phyloP scores from a whole-genome alignment of 2,797 vertebrate species.

The Tympanoctomys barrerae region DNA sequence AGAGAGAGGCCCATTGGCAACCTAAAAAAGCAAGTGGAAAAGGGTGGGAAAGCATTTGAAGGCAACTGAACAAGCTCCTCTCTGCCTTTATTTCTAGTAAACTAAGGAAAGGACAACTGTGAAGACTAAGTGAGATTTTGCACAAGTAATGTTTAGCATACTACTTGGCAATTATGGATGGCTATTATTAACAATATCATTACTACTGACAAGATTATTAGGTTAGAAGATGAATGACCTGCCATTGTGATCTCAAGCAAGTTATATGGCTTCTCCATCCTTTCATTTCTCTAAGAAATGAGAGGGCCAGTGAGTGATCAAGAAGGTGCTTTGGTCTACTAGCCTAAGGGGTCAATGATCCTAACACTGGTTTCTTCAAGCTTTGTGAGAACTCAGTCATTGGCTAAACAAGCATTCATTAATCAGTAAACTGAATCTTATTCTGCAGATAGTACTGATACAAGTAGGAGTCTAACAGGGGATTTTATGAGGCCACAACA shows the following conservation, averaged over 20 bases:
- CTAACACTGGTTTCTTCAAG: conserved; percentile 23
- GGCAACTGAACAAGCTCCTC: background rate
- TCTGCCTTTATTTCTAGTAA: conserved; percentile 9
- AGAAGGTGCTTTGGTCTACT: background rate
- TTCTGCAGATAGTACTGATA: background rate
- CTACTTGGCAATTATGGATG: background rate
- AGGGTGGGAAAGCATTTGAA: background rate
- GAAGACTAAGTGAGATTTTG: background rate
- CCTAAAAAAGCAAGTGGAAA: conserved; percentile 33
- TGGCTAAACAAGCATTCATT: background rate
- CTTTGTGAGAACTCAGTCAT: background rate
- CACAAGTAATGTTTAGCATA: background rate
- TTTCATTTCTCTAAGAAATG: background rate
- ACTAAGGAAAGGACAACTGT: background rate
- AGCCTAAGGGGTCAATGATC: background rate
- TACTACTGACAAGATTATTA: conserved; percentile 29
- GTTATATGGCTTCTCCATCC: background rate
- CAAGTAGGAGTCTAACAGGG: background rate
- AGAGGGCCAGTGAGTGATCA: background rate
- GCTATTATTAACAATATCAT: background rate
- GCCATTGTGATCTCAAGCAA: background rate
- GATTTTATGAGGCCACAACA: background rate
- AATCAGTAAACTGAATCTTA: background rate
- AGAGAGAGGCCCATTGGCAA: background rate
- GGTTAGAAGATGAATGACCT: background rate